A percentile compares a stretch with the other conserved stretches of the same genome.
These are phyloP conservation scores for Sinocyclocheilus grahami DNA, from an alignment of 2,113 vertebrate species.

Conservation along the genomic window DNA sequence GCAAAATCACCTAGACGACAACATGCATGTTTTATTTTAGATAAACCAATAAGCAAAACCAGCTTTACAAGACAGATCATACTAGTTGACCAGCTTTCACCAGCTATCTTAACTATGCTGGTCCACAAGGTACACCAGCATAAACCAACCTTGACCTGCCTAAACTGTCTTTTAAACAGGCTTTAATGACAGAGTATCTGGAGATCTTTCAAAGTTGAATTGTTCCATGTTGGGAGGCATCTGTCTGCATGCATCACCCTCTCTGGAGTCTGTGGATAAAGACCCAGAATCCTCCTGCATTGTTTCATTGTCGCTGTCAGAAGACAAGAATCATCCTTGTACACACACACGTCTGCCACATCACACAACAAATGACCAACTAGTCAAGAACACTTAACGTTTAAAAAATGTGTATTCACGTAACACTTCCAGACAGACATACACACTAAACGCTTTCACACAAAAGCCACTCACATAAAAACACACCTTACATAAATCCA, in stretches of 20 bases:
- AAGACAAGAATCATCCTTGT: background rate
- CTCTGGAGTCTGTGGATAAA: background rate
- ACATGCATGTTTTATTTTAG: too few species aligned
- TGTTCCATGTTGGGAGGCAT: constrained; percentile 2
- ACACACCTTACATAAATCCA: constrained; percentile 57
- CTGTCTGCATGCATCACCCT: background rate
- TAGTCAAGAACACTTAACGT: constrained; percentile 18
- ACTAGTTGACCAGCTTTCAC: background rate
- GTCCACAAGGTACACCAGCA: background rate
- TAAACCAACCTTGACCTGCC: background rate
- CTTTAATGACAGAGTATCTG: background rate
- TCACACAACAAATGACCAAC: constrained; percentile 19
- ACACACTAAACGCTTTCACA: constrained; percentile 43
- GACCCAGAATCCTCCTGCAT: constrained; percentile 23
- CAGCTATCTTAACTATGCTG: background rate
- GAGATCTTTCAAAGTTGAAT: background rate
- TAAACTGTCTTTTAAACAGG: background rate
- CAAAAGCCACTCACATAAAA: constrained; percentile 57
- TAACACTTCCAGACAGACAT: constrained; percentile 43
- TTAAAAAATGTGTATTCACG: constrained; percentile 24
- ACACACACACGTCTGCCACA: constrained; percentile 28
- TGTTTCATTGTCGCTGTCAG: constrained; percentile 37
- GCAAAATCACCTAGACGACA: too few species aligned
- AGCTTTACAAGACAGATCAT: background rate
- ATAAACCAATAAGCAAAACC: background rate